Evolutionary conservation across 1,140 invertebrate genomes (phyloP), one percentile per base, ranked within the genome.

Genomic region (Zaprionus davidi): DNA sequence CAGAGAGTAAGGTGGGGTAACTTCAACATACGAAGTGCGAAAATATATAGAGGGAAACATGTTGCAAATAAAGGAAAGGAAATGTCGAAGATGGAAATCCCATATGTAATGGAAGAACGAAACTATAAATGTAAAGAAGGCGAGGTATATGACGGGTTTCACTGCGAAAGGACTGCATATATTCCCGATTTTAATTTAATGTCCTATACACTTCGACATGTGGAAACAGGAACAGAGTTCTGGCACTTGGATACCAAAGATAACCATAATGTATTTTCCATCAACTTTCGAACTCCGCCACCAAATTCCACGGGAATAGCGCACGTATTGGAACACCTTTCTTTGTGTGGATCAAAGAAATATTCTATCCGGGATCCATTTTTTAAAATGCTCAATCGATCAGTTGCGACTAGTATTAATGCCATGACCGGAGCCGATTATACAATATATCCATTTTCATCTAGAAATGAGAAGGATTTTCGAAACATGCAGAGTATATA

Each of bases 331-430:
- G 98, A 99, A 93, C 98, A 99, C 91, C 96, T 96, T 1, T 96
- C 96, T 1, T 93, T 99, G 1, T 99, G 98, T 93, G 98, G 98
- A 1, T 98, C 98, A 13, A 92, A 96, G 76, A 95, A 95, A 71
- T 98, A 96, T 92, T 97, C 97, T 4, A 95, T 96, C 5, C 93
- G 97, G 66, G 98, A 99, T 95, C 98, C 97, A 1, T 99, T 99
- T 92, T 97, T 99, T 78, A 99, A 98, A 94, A 99, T 99, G 98
- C 82, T 98, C 0, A 97, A 96, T 71, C 93, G 98, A 68, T 98
- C 98, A 0, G 90, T 99, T 67, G 96, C 98, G 1, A 99, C 98
- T 2, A 98, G 98, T 81, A 98, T 99, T 97, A 99, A 99, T 94
- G 98, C 98, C 0, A 94, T 98, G 93, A 99, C 98, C 24, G 97